Evolutionary conservation across 2,113 vertebrate species (phyloP).

Genomic region (Plotosus lineatus): DNA sequence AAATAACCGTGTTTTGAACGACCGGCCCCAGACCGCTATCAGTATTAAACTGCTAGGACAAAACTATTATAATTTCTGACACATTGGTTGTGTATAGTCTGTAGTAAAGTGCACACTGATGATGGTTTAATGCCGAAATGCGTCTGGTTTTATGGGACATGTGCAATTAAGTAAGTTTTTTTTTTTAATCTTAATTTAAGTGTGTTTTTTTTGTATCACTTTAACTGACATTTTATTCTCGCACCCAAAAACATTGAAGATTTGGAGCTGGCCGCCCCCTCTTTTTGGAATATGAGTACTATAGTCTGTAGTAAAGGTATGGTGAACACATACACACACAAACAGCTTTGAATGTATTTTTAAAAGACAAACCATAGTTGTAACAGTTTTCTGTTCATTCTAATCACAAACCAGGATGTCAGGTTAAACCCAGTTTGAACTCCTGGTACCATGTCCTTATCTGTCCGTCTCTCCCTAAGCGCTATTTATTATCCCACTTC

Average conservation of each 20-base stretch:
- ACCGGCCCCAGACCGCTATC: background rate
- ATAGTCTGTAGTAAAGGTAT: background rate
- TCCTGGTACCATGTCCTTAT: constrained; percentile 17
- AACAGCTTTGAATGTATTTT: no score
- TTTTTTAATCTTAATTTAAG: no score
- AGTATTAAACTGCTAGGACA: constrained; percentile 10
- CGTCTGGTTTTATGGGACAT: no score
- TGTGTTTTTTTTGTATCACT: no score
- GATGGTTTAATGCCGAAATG: no score
- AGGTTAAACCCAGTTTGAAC: background rate
- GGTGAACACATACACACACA: background rate
- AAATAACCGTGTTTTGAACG: no score
- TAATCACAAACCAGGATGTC: constrained; percentile 18
- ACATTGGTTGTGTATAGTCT: background rate
- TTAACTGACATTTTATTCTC: no score
- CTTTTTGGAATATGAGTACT: no score
- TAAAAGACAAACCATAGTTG: background rate
- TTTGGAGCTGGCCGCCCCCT: no score
- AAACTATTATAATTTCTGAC: background rate
- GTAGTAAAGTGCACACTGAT: no score
- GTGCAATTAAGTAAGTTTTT: no score
- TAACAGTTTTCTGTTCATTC: background rate
- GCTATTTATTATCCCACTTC: constrained; percentile 39
- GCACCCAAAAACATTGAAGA: no score
- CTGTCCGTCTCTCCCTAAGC: constrained; percentile 16